Evolutionary conservation across 2,888 invertebrate genomes (phyloP), one percentile per base, ranked within the genome.

Genomic region (Latheticus oryzae): DNA sequence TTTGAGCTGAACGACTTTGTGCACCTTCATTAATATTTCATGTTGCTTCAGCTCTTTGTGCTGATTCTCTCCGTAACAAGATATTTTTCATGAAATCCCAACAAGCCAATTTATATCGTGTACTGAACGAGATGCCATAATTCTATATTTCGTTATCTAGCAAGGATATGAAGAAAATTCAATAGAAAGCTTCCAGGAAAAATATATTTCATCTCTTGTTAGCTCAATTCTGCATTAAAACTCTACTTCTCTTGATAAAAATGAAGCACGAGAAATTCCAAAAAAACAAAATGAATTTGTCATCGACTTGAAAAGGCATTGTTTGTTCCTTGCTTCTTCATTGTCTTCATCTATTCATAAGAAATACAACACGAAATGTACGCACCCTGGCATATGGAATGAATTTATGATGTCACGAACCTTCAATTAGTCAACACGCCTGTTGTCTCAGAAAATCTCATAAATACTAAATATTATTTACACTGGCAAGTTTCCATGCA

Each of bases 391-490:
- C 8, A 17, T 40, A 30, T 35, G 7, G 32, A 42, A 52, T 55
- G 37, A 52, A 58, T 58, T 52, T 40, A 47, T 38, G 52, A 47
- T 53, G 42, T 42, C 53, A 58, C 51, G 38, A 52, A 45, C 51
- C 45, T 52, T 52, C 57, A 38, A 58, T 58, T 58, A 58, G 58
- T 53, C 42, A 53, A 35, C 42, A 40, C 28, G 26, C 26, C 48
- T 17, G 53, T 42, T 48, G 48, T 54, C 58, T 48, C 53, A 8
- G 24, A 53, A 53, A 58, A 35, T 24, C 38, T 26, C 53, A 58
- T 58, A 58, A 58, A 53, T 53, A 47, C 53, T 58, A 47, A 58
- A 58, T 58, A 58, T 58, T 35, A 48, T 48, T 58, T 33, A 48
- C 40, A 11, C 42, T 53, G 52, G 43, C 40, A 40, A 40, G 48